Evolutionary conservation across 2,797 vertebrate genomes (phyloP).

Genomic region (Oreochromis mossambicus): DNA sequence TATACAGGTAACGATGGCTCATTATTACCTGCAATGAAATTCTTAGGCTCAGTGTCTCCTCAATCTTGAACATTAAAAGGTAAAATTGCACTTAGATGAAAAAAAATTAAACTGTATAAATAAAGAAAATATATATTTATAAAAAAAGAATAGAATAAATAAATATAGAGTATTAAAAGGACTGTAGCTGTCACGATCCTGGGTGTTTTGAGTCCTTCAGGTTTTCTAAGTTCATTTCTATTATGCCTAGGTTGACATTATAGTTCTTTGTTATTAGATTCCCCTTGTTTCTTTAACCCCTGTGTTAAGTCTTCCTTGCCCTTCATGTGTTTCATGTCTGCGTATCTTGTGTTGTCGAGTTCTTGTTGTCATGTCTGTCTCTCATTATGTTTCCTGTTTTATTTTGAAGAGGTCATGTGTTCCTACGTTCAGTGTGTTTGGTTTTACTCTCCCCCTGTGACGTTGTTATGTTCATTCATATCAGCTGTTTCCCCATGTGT

Average conservation of each 20-base stretch:
- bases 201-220: background rate
- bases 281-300: background rate
- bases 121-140: background rate
- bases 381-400: background rate
- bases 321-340: background rate
- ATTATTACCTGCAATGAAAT: background rate
- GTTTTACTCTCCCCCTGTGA: background rate
- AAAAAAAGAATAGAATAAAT: background rate
- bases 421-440: background rate
- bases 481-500: background rate
- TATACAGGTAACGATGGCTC: background rate
- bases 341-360: background rate
- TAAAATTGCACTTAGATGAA: background rate
- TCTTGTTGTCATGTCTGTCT: background rate
- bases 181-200: background rate
- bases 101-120: background rate
- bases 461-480: accelerated
- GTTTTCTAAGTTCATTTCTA: background rate
- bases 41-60: background rate
- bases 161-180: background rate
- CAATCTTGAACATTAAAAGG: background rate
- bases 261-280: background rate
- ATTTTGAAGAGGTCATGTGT: background rate
- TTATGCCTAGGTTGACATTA: background rate
- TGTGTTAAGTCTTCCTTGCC: background rate